Evolutionary conservation across 2,797 vertebrate species (phyloP).

Genomic region (Sebastes oblongus): DNA sequence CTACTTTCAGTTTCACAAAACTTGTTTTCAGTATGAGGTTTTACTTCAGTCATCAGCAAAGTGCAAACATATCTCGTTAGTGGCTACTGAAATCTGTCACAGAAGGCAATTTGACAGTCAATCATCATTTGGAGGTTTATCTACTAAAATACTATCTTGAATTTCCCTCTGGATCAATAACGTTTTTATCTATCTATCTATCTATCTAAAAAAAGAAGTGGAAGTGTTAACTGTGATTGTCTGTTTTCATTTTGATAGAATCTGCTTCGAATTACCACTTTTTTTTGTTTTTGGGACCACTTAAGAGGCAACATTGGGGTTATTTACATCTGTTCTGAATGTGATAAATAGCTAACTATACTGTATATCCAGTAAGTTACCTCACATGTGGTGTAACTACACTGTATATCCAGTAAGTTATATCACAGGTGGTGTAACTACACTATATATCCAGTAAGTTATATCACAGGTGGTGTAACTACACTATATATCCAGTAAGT

Average conservation of each 20-base stretch:
- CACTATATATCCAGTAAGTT: no score
- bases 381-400: no score
- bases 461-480: no score
- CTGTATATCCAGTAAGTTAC: no score
- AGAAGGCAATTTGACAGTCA: background rate
- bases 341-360: background rate
- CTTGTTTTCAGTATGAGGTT: background rate
- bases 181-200: no score
- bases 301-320: background rate
- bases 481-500: no score
- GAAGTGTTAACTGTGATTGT: no score
- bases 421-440: no score
- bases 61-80: background rate
- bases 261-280: background rate
- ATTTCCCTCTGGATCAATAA: no score
- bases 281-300: background rate
- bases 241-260: background rate
- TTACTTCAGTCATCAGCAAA: background rate
- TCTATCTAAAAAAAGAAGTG: no score
- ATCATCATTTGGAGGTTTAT: background rate
- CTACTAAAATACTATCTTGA: background rate
- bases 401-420: no score
- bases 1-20: background rate
- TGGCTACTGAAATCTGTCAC: background rate
- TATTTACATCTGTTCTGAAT: conserved; percentile 21